phyloP scores from a whole-genome alignment of 2,888 invertebrate genomes.

The Pristionchus japonicus region DNA sequence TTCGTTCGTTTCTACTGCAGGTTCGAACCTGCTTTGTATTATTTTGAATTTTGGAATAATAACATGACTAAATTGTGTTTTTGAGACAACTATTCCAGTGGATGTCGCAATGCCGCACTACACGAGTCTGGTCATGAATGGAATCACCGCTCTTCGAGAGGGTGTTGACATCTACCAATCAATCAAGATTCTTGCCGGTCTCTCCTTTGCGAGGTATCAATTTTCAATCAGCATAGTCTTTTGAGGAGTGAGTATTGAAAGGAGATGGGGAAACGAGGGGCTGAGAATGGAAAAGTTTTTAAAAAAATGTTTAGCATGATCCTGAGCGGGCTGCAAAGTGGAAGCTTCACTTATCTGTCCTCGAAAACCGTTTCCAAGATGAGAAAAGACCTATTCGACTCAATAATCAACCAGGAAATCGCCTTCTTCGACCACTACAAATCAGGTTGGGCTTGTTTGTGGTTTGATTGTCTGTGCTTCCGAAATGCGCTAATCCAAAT shows the following conservation, averaged over 20 bases:
- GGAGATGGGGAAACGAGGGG: conserved; percentile 61
- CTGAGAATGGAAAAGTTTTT: too few species aligned
- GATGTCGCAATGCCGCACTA: neutral
- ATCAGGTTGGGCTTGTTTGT: conserved; percentile 76
- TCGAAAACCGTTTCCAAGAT: conserved; percentile 70
- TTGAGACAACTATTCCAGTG: neutral
- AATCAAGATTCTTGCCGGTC: neutral
- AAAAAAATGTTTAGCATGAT: conserved; percentile 60
- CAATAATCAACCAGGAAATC: conserved; percentile 75
- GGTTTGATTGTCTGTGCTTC: neutral
- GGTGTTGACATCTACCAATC: neutral
- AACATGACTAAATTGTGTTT: neutral
- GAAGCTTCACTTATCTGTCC: conserved; percentile 69
- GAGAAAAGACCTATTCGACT: conserved; percentile 73
- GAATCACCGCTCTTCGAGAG: neutral
- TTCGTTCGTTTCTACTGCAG: neutral
- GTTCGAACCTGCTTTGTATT: neutral
- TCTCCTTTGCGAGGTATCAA: neutral
- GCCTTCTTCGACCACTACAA: conserved; percentile 75
- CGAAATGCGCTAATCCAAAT: neutral
- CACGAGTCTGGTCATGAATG: conserved; percentile 16
- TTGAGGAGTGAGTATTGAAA: neutral
- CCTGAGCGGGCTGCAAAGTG: conserved; percentile 71
- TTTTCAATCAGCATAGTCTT: neutral
- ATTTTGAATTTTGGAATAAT: neutral